Evolutionary conservation across 1,140 invertebrate species (phyloP).

Genomic region (Drosophila cardini): DNA sequence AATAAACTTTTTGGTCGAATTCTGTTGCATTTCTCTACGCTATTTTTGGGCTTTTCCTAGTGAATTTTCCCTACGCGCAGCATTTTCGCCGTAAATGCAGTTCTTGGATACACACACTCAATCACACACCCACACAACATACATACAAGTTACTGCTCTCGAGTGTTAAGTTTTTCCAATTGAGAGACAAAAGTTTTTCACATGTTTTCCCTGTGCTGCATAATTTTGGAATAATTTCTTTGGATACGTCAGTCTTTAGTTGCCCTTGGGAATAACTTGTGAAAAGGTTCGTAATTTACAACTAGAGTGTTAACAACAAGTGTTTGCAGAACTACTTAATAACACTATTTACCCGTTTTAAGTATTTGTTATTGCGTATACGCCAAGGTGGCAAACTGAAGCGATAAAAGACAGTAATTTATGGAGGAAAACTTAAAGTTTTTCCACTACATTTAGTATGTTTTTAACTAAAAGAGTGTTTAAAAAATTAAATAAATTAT

Average conservation of each 20-base stretch:
- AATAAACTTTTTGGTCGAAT: conserved; percentile 8
- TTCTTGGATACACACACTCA: conserved; percentile 37
- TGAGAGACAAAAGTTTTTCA: conserved; percentile 12
- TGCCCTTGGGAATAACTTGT: conserved; percentile 27
- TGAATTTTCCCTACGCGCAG: conserved; percentile 18
- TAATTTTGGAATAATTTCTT: conserved; percentile 26
- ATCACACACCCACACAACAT: conserved; percentile 9
- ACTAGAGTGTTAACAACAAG: conserved; percentile 9
- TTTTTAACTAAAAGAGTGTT: too few relatives aligned
- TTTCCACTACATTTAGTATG: too few relatives aligned
- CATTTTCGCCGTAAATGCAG: conserved; percentile 13
- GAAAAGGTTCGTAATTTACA: conserved; percentile 34
- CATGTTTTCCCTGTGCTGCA: conserved; percentile 1
- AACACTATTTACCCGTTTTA: conserved; percentile 6
- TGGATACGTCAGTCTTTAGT: conserved; percentile 29
- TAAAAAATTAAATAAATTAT: too few relatives aligned
- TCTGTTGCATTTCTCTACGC: conserved; percentile 18
- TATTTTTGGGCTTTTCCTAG: conserved; percentile 3
- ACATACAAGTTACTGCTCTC: conserved; percentile 8
- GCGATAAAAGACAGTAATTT: neutral
- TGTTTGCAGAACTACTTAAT: conserved; percentile 16
- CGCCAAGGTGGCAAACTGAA: conserved; percentile 4
- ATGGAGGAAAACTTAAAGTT: neutral
- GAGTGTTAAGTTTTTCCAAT: conserved; percentile 33
- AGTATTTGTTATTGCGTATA: conserved; percentile 30